Evolutionary conservation across 1,140 invertebrate genomes (phyloP), one percentile per base, ranked within the genome.

Genomic region (Lethrus apterus): DNA sequence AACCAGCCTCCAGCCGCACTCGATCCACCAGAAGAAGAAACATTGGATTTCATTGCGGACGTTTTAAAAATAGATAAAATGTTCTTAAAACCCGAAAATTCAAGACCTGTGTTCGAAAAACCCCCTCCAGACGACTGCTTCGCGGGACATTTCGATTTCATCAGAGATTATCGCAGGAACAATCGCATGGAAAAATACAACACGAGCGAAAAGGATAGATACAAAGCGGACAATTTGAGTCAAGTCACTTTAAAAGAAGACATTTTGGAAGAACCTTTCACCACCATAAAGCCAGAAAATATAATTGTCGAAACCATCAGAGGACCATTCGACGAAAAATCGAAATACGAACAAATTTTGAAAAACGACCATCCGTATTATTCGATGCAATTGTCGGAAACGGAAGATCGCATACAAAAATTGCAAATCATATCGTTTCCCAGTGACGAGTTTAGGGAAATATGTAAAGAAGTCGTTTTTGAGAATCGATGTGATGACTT

Each of bases 11-110:
- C 10, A 36, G 34, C 10, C 19, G 10, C 11, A 36, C n/a, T 21
- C 3, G 42, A 50, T 1, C n/a, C 40, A 11, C 32, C 9, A 5
- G 48, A 50, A 19, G 42, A 44, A 13, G 48, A 45, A 9, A 31
- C 42, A 11, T 35, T 18, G 10, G 36, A 43, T 29, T 50, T 51
- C 19, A 43, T 51, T 30, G 36, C 36, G 4, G 21, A 47, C 31
- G 44, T 50, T 2, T 38, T 50, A n/a, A 36, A 46, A 10, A 17
- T 46, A 9, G 38, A 29, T 10, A 29, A 17, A 14, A 40, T 13
- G 5, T 38, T 23, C 10, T 18, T 47, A 9, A 11, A 14, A 20
- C 11, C 11, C 2, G 30, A 5, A 9, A 43, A 30, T 17, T 11
- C 3, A 19, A 35, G 3, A 5, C 5, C 18, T 11, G n/a, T 2